Evolutionary conservation across 2,888 invertebrate species (phyloP), one percentile per base, ranked within the genome.

Genomic region (Cheilosia impressa): DNA sequence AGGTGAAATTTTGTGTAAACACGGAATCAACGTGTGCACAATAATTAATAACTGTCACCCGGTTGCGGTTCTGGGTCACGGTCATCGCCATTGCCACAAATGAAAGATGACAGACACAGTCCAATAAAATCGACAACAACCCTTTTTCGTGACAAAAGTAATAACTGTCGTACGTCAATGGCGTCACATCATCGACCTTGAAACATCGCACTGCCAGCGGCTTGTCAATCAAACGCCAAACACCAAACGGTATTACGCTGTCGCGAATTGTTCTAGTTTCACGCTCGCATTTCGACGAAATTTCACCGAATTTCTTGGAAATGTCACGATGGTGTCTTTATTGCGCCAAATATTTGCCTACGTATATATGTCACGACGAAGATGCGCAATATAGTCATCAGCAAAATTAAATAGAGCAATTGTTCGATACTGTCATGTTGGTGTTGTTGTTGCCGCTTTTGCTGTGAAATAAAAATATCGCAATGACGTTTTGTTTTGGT

Each of bases 341-440:
- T 78, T 72, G 81, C 15, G 52, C 24, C 24, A 52, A 52, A 52
- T 19, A 24, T 52, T 15, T 7, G 4, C 6, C 7, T 31, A 7
- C 34, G 31, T 13, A 24, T 13, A 4, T 22, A 4, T 58, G 43
- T 34, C 38, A 52, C 47, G 43, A 38, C 43, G 17, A 80, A 19
- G 75, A 55, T 73, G 63, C 68, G 72, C 58, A 75, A 79, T 84
- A 75, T 69, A 79, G 83, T 79, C 83, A 78, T 78, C 83, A 69
- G 53, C 68, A 58, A 52, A 84, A 79, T 84, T 73, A 69, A 73
- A 47, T 58, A 41, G 50, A 9, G 15, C 43, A 50, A 57, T 83
- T 73, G 43, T 55, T 72, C 66, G 27, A n/a, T 66, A 62, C 5
- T 52, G 58, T 79, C 65, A 58, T 63, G 24, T 63, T 78, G 43